Base-by-base conservation (phyloP, 1,140 invertebrate genomes). In the Chironomus striatipennis region DNA sequence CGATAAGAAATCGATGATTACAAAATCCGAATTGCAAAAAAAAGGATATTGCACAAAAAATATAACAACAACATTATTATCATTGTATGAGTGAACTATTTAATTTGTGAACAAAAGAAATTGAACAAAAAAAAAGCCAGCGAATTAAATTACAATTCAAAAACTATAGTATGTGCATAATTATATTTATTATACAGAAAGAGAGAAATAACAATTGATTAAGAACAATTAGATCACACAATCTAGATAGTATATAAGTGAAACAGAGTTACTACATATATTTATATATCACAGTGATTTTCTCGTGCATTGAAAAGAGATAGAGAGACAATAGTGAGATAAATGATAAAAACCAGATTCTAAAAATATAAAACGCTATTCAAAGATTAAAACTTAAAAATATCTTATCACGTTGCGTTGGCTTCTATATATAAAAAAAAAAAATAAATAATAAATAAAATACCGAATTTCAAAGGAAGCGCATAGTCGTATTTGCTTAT, bases 331-430 rank as follows among this genome's bases (percentile, higher is more conserved):
- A 12, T 10, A 57, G 24, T 34, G 47, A 57, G 47, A 57, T 57
- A 70, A 70, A 70, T 70, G 65, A 70, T 70, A 18, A 18, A 70
- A 70, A 70, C n/a, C 65, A 70, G 65, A 70, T 70, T 70, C 65
- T 70, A 70, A 70, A 70, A 70, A 57, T 57, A 57, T 57, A 10
- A 10, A n/a, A 57, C 9, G 9, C 47, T 34, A 34, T 34, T 34
- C 24, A 34, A 18, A 70, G 17, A 70, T 70, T 20, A 18, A 9
- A 18, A 20, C 2, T 57, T 12, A 67, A 70, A 21, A 20, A 10
- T 20, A 18, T 70, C 65, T 70, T 18, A 70, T 20, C 17, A 70
- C 65, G 18, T 18, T 67, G 64, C 18, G 65, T 20, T 70, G 12
- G 12, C 47, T 57, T 57, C 47, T 57, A 57, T 57, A 57, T n/a